Evolutionary conservation across 2,797 vertebrate species (phyloP).

Genomic region (Eremophila alpestris): DNA sequence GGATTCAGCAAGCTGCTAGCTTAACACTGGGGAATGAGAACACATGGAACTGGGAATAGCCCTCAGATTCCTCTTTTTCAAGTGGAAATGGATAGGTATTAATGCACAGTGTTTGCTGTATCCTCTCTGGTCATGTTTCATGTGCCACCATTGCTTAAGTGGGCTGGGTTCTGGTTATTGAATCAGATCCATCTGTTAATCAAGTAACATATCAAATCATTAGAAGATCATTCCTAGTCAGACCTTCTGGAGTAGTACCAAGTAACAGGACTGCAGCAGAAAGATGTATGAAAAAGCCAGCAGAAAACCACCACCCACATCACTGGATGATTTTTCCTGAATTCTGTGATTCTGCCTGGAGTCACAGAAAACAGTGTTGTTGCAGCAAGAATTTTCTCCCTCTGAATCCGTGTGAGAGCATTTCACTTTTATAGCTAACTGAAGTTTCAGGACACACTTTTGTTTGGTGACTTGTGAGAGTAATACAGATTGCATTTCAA

Average conservation of each 20-base stretch:
- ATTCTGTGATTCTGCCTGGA: background rate
- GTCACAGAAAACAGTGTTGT: background rate
- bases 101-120: background rate
- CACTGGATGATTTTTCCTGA: background rate
- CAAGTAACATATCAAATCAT: background rate
- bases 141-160: background rate
- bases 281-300: background rate
- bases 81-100: background rate
- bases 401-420: background rate
- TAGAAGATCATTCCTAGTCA: background rate
- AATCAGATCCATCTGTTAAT: background rate
- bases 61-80: background rate
- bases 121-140: background rate
- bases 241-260: background rate
- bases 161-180: background rate
- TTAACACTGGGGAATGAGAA: background rate
- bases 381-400: background rate
- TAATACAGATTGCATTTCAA: conserved; percentile 2
- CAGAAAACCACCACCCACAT: background rate
- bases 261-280: background rate
- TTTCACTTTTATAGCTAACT: background rate
- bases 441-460: background rate
- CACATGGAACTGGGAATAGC: background rate
- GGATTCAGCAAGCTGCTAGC: background rate
- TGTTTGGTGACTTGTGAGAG: background rate